A percentile compares a stretch with the other conserved stretches of the same genome.
Conservation (phyloP, 2,888 invertebrate species). For the Metopia argyrocephala region DNA sequence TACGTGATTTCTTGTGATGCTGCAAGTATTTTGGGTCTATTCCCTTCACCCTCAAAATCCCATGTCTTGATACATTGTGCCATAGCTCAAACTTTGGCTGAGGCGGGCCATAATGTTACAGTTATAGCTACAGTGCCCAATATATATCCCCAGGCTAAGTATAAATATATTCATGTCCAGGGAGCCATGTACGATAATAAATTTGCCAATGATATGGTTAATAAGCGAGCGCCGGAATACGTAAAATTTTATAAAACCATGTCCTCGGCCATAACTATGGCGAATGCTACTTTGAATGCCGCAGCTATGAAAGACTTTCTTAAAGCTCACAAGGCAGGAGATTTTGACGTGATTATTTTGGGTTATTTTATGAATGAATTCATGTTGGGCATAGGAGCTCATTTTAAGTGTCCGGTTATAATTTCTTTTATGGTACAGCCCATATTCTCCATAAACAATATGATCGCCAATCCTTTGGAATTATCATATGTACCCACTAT, state of each 20-base stretch:
- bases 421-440: conserved; percentile 69
- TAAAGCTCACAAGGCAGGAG: conserved; percentile 54
- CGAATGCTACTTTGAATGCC: conserved; percentile 53
- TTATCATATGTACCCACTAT: conserved; percentile 68
- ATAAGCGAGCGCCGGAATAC: conserved; percentile 59
- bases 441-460: conserved; percentile 60
- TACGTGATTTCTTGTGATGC: background rate
- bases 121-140: conserved; percentile 31
- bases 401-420: conserved; percentile 73
- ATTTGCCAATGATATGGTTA: conserved; percentile 47
- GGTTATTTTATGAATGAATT: conserved; percentile 73
- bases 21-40: conserved; percentile 46
- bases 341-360: conserved; percentile 73
- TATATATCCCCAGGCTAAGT: conserved; percentile 17
- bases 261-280: background rate
- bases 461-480: conserved; percentile 71
- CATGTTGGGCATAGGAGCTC: conserved; percentile 73
- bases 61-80: conserved; percentile 65
- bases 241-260: conserved; percentile 36
- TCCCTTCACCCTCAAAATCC: conserved; percentile 65
- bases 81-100: conserved; percentile 66
- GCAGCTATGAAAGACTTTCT: conserved; percentile 65
- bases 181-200: conserved; percentile 4
- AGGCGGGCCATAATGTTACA: conserved; percentile 66
- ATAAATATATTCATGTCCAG: conserved; percentile 22